Evolutionary conservation across 1,140 invertebrate genomes (phyloP).

Genomic region (Lutraria rhynchaena): DNA sequence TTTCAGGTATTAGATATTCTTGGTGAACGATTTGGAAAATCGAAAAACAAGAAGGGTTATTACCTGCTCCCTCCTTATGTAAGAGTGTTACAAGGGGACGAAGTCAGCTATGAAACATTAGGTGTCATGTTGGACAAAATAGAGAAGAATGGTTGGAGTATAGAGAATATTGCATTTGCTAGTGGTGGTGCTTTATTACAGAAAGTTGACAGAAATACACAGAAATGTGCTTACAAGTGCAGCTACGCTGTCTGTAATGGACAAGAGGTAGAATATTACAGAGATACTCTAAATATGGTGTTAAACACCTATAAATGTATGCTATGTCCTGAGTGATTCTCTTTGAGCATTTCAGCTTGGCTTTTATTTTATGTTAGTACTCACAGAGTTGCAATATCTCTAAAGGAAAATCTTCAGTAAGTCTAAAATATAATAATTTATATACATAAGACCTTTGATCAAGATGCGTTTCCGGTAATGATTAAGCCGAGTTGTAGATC

Average conservation of each 20-base stretch:
- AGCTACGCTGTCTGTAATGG: slow-evolving; percentile 82
- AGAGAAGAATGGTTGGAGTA: slow-evolving; percentile 80
- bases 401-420: no score
- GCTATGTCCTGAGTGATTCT: no score
- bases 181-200: slow-evolving; percentile 84
- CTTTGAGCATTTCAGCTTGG: no score
- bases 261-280: no score
- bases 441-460: no score
- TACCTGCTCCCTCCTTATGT: slow-evolving; percentile 82
- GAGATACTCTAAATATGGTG: no score
- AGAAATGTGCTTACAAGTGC: slow-evolving; percentile 84
- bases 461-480: no score
- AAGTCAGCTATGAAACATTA: slow-evolving; percentile 82
- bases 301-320: no score
- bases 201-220: slow-evolving; percentile 83
- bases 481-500: no score
- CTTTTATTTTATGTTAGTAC: no score
- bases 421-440: no score
- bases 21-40: slow-evolving; percentile 80
- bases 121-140: slow-evolving; percentile 74
- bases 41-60: slow-evolving; percentile 82
- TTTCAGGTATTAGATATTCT: slow-evolving; percentile 82
- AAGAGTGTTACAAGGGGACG: slow-evolving; percentile 84
- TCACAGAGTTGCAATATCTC: no score
- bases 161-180: slow-evolving; percentile 83